Evolutionary conservation across 2,113 vertebrate genomes (phyloP), one percentile per base, ranked within the genome.

Genomic region (Bos indicus): DNA sequence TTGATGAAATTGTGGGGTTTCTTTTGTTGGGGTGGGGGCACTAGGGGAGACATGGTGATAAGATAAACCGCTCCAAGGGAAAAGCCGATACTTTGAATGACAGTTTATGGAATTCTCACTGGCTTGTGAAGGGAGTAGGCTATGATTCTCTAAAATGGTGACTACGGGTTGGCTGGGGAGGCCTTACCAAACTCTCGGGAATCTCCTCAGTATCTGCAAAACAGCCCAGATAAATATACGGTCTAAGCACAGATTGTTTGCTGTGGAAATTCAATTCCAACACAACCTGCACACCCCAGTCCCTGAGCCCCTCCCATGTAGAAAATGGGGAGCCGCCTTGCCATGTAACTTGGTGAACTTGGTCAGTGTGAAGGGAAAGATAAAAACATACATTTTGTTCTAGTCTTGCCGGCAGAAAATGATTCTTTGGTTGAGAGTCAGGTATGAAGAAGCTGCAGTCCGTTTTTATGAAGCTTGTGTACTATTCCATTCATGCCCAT

Each of bases 401-500:
- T 94, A 36, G 30, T 28, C 59, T 62, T 86, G 46, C 54, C 7
- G 1, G 36, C 85, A n/a, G 52, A 52, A 80, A 67, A 67, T 46
- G 43, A 91, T 21, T 91, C 64, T 43, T 57, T 82, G 77, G 67
- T 25, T 56, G 60, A 90, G 16, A 33, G 40, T 94, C 40, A 57
- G 52, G 9, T 52, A 51, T 46, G 88, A 57, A 51, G 60, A 86
- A 60, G 48, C 77, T 51, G 21, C 40, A 25, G 26, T 10, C 1
- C 0, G 12, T 82, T 36, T 81, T 77, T 25, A 48, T n/a, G 52
- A 30, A 0, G 4, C 19, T 60, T 33, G 19, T 0, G 1, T 54
- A 16, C 16, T 17, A 8, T 43, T 74, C n/a, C 25, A 10, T 19
- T 77, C 23, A 26, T 48, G 48, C 36, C 40, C 21, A 3, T 14